Base-by-base conservation (phyloP, 2,888 invertebrate species). In the Tenthredo livida region DNA sequence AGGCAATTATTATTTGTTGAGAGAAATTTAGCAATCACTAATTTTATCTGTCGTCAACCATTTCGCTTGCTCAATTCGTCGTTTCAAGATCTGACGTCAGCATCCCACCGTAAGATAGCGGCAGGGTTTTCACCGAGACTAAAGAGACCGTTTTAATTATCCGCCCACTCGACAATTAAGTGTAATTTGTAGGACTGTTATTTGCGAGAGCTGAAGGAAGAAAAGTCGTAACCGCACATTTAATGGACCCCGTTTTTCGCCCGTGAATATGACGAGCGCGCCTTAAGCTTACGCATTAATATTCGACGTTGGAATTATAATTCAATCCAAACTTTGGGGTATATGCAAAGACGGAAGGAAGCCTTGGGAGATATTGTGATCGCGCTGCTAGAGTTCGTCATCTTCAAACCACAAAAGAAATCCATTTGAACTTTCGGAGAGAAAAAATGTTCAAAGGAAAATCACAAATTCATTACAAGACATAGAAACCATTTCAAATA, bases 81-180 rank as follows among this genome's bases (percentile, higher is more conserved):
- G 77, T 58, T 40, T 61, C 61, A n/a, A 80, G 80, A 40, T 40
- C 80, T 80, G 80, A 58, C 80, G 61, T 80, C 80, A 40, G 61
- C 50, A 37, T 61, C 40, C 61, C 15, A 61, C 21, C n/a, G 58
- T n/a, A 15, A 10, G 12, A 25, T 25, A 73, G 29, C 50, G 29
- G 29, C 75, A 17, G 40, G 12, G 12, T 61, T 61, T 80, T 61
- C 80, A 40, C n/a, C 15, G 61, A 37, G 40, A 40, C 37, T 61
- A 80, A 80, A 61, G 58, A 80, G 58, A 61, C 80, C 58, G 80
- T 80, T 58, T 61, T 40, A 80, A 80, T 80, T 80, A 80, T 61
- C 80, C 58, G 40, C 80, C 33, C 80, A 40, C 61, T 78, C 40
- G 37, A 78, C 58, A 78, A 78, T 78, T 61, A 37, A 58, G 58